phyloP scores from a whole-genome alignment of 2,888 invertebrate species.

The Globia sparganii region DNA sequence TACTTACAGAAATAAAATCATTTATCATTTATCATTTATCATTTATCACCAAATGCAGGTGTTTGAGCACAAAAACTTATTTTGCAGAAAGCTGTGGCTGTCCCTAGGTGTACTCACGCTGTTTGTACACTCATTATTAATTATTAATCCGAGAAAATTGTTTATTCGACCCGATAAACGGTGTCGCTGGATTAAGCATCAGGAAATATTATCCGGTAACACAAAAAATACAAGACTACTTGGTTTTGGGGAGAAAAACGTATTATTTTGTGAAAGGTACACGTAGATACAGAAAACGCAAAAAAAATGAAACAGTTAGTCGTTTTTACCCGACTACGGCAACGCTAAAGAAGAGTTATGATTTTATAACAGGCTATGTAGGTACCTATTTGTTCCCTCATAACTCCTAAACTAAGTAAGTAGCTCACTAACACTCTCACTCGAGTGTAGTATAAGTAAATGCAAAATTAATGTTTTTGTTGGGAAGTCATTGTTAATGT shows the following conservation, averaged over 20 bases:
- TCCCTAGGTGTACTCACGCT: not conserved
- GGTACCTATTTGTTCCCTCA: not conserved
- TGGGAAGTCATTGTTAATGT: not conserved
- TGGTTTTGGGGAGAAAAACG: no score
- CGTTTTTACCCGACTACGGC: not conserved
- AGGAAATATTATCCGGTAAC: not conserved
- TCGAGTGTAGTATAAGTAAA: no score
- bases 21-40: no score
- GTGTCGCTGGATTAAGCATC: not conserved
- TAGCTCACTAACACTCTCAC: no score
- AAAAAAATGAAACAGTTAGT: not conserved
- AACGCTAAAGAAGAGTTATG: not conserved
- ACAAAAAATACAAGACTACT: not conserved
- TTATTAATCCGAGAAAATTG: not conserved
- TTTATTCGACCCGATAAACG: conserved; percentile 9
- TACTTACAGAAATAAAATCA: no score
- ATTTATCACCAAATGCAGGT: not conserved
- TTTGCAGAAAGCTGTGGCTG: no score
- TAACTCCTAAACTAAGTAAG: not conserved
- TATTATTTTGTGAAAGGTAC: not conserved
- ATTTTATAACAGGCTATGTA: not conserved
- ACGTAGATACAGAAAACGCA: not conserved
- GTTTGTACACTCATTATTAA: conserved; percentile 4
- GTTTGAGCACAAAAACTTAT: not conserved
- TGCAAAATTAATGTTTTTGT: not conserved